Conservation (phyloP, 2,113 vertebrate species). For the Conger conger region DNA sequence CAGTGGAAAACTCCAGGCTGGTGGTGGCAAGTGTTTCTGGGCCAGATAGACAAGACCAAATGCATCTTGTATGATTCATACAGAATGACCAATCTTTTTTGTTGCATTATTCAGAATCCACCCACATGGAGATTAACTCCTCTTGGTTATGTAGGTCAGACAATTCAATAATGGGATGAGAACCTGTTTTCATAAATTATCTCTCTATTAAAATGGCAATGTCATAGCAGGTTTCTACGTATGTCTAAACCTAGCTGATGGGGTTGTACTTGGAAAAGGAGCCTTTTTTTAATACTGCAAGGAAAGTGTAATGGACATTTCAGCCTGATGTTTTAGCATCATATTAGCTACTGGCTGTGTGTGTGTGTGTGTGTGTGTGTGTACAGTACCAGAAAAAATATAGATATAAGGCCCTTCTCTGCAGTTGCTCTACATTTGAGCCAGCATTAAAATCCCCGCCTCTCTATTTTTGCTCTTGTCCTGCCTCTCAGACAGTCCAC, state of each 20-base stretch:
- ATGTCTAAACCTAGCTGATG: constrained; percentile 20
- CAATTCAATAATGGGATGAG: constrained; percentile 64
- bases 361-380: neutral
- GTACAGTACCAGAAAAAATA: neutral
- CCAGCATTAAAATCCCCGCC: constrained; percentile 59
- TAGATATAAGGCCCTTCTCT: neutral
- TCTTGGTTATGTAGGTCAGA: constrained; percentile 71
- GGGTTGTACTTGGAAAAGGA: constrained; percentile 31
- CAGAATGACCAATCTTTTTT: constrained; percentile 68
- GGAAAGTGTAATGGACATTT: neutral
- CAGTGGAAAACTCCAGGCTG: neutral
- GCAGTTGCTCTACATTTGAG: constrained; percentile 41
- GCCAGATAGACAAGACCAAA: constrained; percentile 56
- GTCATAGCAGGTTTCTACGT: constrained; percentile 31
- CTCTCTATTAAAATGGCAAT: constrained; percentile 47
- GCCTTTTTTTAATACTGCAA: neutral
- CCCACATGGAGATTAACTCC: constrained; percentile 68
- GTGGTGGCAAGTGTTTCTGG: constrained; percentile 35
- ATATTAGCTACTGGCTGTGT: neutral
- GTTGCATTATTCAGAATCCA: constrained; percentile 70
- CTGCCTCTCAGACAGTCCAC: constrained; percentile 56
- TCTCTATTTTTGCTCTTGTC: constrained; percentile 27
- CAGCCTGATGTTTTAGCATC: neutral
- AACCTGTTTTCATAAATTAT: constrained; percentile 56
- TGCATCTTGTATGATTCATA: constrained; percentile 63